Percentiles rank a stretch among this genome's conserved stretches.
phyloP scores from a whole-genome alignment of 2,888 invertebrate genomes.

The Mayetiola destructor region DNA sequence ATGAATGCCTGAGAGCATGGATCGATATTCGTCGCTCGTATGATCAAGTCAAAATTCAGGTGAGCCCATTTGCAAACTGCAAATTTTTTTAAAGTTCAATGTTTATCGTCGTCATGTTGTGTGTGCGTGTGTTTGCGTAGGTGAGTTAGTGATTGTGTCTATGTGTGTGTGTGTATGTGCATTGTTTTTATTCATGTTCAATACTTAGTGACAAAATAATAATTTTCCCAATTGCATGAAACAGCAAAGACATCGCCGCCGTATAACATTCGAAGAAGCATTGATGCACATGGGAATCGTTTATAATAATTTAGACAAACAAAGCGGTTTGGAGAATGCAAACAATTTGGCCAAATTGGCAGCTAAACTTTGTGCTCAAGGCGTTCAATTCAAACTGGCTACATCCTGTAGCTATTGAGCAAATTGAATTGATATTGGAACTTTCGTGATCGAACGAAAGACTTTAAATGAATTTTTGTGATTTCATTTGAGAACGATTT shows the following conservation, averaged over 20 bases:
- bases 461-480: too few relatives aligned
- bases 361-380: neutral
- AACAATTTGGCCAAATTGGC: neutral
- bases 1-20: neutral
- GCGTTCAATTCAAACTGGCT: neutral
- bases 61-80: too few relatives aligned
- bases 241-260: neutral
- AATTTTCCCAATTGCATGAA: neutral
- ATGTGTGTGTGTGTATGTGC: too few relatives aligned
- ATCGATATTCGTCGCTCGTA: slow-evolving; percentile 5
- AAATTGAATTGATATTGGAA: too few relatives aligned
- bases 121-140: neutral
- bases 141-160: too few relatives aligned
- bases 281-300: neutral
- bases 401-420: neutral
- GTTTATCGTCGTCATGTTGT: too few relatives aligned
- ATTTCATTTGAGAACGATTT: too few relatives aligned
- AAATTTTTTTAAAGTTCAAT: too few relatives aligned
- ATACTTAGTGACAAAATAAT: too few relatives aligned
- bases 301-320: neutral
- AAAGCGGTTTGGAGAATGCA: neutral
- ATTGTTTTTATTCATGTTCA: too few relatives aligned
- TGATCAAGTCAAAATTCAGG: too few relatives aligned
- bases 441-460: too few relatives aligned
- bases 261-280: neutral